Evolutionary conservation across 2,113 vertebrate species (phyloP).

Genomic region (Pseudopipra pipra): DNA sequence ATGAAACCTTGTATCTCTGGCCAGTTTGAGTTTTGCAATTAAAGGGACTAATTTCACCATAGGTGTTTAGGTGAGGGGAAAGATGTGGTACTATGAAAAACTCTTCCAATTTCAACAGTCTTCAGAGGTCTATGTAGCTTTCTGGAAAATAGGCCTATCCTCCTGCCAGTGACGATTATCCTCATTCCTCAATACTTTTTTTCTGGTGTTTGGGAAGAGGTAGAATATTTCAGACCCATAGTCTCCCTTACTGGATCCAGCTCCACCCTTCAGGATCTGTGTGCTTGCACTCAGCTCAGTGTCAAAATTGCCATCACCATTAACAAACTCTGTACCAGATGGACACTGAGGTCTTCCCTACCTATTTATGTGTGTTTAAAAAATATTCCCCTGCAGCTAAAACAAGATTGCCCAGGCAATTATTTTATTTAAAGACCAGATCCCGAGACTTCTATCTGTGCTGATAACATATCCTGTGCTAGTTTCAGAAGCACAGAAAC

Average conservation of each 20-base stretch:
- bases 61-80: background rate
- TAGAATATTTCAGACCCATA: background rate
- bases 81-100: background rate
- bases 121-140: background rate
- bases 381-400: background rate
- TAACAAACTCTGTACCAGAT: background rate
- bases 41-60: background rate
- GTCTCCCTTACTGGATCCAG: background rate
- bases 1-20: background rate
- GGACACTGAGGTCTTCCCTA: background rate
- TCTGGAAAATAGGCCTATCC: background rate
- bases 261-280: background rate
- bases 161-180: background rate
- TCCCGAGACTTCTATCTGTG: background rate
- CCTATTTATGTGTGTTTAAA: background rate
- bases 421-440: background rate
- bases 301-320: background rate
- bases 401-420: background rate
- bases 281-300: background rate
- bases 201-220: background rate
- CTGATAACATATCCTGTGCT: background rate
- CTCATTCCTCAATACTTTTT: background rate
- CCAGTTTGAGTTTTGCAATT: background rate
- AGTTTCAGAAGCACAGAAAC: slow-evolving; percentile 17
- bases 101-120: background rate